A percentile compares a stretch with the other conserved stretches of the same genome.
These are phyloP conservation scores for Collichthys lucidus DNA, from an alignment of 2,113 vertebrate genomes.

Conservation along the genomic window DNA sequence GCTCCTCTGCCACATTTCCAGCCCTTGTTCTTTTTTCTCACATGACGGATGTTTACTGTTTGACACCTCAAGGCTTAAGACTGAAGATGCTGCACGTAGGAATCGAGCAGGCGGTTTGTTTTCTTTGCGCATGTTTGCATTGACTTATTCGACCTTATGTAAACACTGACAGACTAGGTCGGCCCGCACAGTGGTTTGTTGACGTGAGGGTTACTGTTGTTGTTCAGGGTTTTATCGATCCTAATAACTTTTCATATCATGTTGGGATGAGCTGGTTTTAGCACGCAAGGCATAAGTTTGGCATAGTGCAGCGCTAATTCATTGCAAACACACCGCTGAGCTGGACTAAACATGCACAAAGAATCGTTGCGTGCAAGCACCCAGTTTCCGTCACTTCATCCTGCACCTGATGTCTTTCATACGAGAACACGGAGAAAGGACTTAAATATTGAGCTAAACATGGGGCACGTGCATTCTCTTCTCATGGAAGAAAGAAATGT, in stretches of 20 bases:
- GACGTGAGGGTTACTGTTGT: not conserved
- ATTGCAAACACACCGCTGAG: not conserved
- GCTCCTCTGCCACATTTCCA: not conserved
- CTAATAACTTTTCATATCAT: not conserved
- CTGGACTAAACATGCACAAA: not conserved
- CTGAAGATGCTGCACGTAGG: not conserved
- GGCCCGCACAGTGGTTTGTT: not conserved
- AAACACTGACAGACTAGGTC: constrained; percentile 3
- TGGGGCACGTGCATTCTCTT: not conserved
- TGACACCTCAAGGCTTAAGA: not conserved
- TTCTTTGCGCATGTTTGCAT: constrained; percentile 24
- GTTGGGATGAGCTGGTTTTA: not conserved
- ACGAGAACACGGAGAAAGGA: not conserved
- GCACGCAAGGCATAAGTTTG: not conserved
- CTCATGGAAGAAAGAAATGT: not conserved
- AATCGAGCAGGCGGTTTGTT: not conserved
- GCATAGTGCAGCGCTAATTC: not conserved
- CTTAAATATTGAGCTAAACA: not conserved
- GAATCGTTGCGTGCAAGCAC: not conserved
- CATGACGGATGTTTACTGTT: not conserved
- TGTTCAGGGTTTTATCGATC: too few relatives aligned
- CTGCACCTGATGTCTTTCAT: not conserved
- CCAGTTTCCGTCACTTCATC: not conserved
- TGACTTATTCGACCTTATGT: not conserved
- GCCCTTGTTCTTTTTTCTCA: not conserved